A percentile compares a stretch with the other conserved stretches of the same genome.
These are phyloP conservation scores for Diadegma fenestrale DNA, from an alignment of 2,888 invertebrate species.

Conservation along the genomic window DNA sequence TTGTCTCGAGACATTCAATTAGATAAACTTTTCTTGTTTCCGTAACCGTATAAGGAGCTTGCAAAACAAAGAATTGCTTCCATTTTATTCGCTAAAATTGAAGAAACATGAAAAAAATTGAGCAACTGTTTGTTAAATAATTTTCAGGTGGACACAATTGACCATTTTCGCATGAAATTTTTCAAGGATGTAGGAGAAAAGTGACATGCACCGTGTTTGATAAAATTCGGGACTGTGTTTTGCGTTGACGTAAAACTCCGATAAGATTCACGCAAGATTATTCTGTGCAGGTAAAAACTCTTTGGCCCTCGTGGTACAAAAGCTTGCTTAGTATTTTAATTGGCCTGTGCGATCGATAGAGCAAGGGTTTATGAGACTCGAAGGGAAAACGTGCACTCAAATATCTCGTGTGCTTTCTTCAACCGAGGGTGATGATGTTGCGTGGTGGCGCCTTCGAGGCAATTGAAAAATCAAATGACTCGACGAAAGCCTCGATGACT, in stretches of 20 bases:
- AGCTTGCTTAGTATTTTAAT: conserved; percentile 50
- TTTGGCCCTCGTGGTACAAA: neutral
- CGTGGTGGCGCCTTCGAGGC: conserved; percentile 9
- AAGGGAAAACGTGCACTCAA: neutral
- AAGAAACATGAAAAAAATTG: neutral
- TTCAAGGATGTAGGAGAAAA: neutral
- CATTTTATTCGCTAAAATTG: neutral
- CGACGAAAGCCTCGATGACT: conserved; percentile 57
- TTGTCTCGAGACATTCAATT: neutral
- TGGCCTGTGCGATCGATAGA: conserved; percentile 68
- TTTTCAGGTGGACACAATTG: neutral
- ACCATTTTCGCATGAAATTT: neutral
- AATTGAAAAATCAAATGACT: conserved; percentile 56
- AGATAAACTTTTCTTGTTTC: neutral
- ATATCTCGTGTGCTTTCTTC: neutral
- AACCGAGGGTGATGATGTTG: neutral
- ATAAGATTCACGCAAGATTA: conserved; percentile 75
- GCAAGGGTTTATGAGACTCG: conserved; percentile 40
- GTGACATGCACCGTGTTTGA: neutral
- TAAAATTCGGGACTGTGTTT: neutral
- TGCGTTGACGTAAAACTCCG: conserved; percentile 56
- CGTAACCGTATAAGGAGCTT: neutral
- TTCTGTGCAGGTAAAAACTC: conserved; percentile 8
- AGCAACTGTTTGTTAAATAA: neutral
- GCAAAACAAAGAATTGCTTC: neutral